Evolutionary conservation across 2,797 vertebrate genomes (phyloP).

Genomic region (Forpus xanthops): DNA sequence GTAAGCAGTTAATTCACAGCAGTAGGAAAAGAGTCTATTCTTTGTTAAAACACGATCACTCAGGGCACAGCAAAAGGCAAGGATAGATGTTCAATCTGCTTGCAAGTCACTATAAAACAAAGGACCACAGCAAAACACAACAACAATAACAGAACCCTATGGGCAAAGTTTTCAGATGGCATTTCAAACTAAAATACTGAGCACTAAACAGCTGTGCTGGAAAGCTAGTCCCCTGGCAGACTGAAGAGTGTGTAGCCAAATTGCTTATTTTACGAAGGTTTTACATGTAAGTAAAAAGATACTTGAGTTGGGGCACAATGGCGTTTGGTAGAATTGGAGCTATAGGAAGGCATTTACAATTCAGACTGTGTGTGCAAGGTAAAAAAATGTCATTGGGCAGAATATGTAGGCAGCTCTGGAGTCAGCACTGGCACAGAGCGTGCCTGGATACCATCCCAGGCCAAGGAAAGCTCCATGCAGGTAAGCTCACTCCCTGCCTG

Average conservation of each 20-base stretch:
- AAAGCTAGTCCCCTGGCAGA: constrained; percentile 63
- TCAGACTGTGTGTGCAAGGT: background rate
- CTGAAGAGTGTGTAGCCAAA: constrained; percentile 20
- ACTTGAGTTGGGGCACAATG: background rate
- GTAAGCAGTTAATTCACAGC: constrained; percentile 26
- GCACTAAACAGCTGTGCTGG: constrained; percentile 38
- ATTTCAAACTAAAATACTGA: constrained; percentile 69
- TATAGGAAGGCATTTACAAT: constrained; percentile 18
- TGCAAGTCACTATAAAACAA: constrained; percentile 52
- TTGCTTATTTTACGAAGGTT: constrained; percentile 3
- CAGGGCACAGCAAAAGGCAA: constrained; percentile 77
- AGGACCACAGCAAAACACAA: constrained; percentile 17
- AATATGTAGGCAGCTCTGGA: background rate
- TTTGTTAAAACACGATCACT: constrained; percentile 72
- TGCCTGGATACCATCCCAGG: background rate
- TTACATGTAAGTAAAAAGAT: background rate
- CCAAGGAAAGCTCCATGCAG: background rate
- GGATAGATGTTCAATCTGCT: constrained; percentile 63
- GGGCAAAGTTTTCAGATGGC: constrained; percentile 46
- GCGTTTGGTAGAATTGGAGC: constrained; percentile 21
- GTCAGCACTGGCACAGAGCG: background rate
- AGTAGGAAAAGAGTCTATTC: constrained; percentile 51
- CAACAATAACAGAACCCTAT: background rate
- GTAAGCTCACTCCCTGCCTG: background rate
- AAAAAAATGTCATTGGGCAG: background rate